Evolutionary conservation across 2,888 invertebrate genomes (phyloP), one percentile per base, ranked within the genome.

Genomic region (Abrostola triplasia): DNA sequence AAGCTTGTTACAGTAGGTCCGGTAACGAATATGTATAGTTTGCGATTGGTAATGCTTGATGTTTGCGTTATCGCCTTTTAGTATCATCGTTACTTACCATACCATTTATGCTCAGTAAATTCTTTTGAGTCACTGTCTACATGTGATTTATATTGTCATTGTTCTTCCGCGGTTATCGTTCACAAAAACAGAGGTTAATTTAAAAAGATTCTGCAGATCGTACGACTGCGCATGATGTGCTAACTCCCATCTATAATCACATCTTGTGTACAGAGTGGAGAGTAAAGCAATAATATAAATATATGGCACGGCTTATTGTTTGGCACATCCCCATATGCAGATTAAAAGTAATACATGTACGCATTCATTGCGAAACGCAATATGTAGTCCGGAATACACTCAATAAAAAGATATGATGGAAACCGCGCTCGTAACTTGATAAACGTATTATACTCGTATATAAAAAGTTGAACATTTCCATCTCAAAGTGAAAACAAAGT

Each of bases 401-500:
- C 53, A 52, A 75, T 70, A 72, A 67, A 64, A 62, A 63, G 52
- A 50, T 56, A 59, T 53, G 61, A 66, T 59, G 64, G 66, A 60
- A 68, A 66, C 59, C 71, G 59, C 62, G 13, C 52, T 53, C 63
- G 44, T 67, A 71, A 66, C 62, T 63, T 50, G 48, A 49, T 52
- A n/a, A 52, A 65, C 40, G 61, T 67, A 64, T 71, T 67, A 67
- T 60, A 24, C 24, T 24, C 24, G 24, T 24, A 56, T 64, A 58
- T 52, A 49, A 59, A 75, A 77, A 75, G 68, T 77, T 73, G 44
- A 64, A 70, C 69, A 77, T 77, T 80, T 76, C 66, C 70, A 67
- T 67, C 72, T 62, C 67, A 61, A 75, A 80, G 73, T 61, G 54
- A 47, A 55, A 73, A 76, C 65, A 70, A 79, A 79, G 71, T 79